These are phyloP conservation scores for Pelobates cultripes DNA, from an alignment of 2,797 vertebrate genomes.

Conservation along the genomic window DNA sequence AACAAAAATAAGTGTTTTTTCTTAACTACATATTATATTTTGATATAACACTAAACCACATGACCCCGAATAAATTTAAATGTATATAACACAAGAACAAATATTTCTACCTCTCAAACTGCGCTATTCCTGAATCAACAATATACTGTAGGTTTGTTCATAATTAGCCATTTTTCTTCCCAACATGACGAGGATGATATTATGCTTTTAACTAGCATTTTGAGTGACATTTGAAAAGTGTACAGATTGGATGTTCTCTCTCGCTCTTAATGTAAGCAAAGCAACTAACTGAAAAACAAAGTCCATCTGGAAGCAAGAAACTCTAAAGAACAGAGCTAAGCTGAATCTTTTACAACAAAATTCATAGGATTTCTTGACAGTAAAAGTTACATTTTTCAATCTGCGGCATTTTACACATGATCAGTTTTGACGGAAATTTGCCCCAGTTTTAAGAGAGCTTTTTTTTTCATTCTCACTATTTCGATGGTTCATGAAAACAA, in stretches of 20 bases:
- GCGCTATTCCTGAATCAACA: background rate
- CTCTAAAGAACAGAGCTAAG: conserved; percentile 18
- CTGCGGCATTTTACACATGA: conserved; percentile 42
- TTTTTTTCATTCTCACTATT: background rate
- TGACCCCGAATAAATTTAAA: background rate
- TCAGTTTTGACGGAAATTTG: conserved; percentile 38
- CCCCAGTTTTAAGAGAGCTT: conserved; percentile 12
- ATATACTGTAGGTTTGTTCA: conserved; percentile 17
- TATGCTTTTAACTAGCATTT: conserved; percentile 40
- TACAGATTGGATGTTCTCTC: conserved; percentile 50
- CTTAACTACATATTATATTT: background rate
- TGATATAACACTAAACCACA: background rate
- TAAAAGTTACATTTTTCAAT: conserved; percentile 43
- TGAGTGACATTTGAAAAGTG: conserved; percentile 54
- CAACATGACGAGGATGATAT: conserved; percentile 27
- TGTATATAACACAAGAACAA: background rate
- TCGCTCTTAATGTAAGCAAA: conserved; percentile 52
- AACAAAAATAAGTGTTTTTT: background rate
- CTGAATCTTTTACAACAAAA: conserved; percentile 13
- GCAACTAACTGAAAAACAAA: conserved; percentile 49
- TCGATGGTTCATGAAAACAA: background rate
- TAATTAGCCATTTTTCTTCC: conserved; percentile 1
- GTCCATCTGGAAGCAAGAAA: conserved; percentile 41
- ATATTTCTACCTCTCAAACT: background rate
- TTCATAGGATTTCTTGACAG: conserved; percentile 46